phyloP scores from a whole-genome alignment of 1,140 invertebrate genomes.

The Hormaphis cornu region DNA sequence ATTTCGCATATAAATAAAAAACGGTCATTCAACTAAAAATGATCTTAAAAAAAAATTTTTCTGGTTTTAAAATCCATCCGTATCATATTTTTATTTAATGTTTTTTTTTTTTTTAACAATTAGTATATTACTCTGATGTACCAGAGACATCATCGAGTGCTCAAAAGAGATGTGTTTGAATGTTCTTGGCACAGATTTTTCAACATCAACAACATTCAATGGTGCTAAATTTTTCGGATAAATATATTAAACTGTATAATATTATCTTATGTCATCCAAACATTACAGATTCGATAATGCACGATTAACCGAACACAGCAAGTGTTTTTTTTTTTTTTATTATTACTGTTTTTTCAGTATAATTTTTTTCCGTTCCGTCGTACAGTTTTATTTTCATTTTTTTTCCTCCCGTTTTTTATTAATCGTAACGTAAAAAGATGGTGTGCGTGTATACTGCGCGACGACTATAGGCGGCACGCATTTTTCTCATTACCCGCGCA shows the following conservation, averaged over 20 bases:
- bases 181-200: too few species aligned
- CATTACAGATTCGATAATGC: background rate
- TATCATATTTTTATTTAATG: too few species aligned
- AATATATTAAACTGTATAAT: background rate
- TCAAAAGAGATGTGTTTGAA: too few species aligned
- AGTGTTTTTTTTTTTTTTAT: background rate
- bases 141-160: too few species aligned
- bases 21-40: background rate
- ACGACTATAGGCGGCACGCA: constrained; percentile 10
- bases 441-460: constrained; percentile 8
- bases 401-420: background rate
- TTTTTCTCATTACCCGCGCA: constrained; percentile 20
- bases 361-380: background rate
- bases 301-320: background rate
- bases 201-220: too few species aligned
- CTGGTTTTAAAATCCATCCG: too few species aligned
- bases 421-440: constrained; percentile 6
- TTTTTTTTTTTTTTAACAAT: too few species aligned
- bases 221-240: background rate
- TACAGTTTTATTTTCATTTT: background rate
- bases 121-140: too few species aligned
- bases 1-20: too few species aligned
- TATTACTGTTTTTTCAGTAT: background rate
- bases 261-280: too few species aligned
- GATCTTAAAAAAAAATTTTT: background rate